A percentile compares a stretch with the other conserved stretches of the same genome.
Evolutionary conservation across 2,888 invertebrate genomes (phyloP).

Genomic region (Mesoligia furuncula): DNA sequence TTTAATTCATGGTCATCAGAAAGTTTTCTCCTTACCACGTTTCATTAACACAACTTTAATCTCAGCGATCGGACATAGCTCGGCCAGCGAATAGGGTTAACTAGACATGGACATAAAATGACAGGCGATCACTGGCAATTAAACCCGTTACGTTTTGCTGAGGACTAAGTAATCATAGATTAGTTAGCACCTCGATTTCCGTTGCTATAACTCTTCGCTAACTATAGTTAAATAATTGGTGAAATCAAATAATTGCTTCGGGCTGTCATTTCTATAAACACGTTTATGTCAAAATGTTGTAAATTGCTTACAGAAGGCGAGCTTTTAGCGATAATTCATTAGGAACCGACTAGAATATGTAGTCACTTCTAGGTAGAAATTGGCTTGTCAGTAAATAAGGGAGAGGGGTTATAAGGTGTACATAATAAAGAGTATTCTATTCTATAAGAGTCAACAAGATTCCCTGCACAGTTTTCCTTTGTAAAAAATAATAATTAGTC

Average conservation of each 20-base stretch:
- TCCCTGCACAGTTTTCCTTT: neutral
- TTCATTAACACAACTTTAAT: constrained; percentile 22
- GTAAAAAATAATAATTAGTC: no score
- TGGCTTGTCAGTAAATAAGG: neutral
- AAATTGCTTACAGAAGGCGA: neutral
- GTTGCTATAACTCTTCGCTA: constrained; percentile 24
- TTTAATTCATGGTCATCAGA: constrained; percentile 16
- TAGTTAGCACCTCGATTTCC: constrained; percentile 51
- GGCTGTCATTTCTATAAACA: neutral
- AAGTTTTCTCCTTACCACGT: constrained; percentile 4
- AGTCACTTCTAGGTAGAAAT: no score
- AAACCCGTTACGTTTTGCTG: constrained; percentile 20
- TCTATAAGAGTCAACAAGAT: no score
- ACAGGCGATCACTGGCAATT: constrained; percentile 36
- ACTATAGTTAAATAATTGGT: constrained; percentile 30
- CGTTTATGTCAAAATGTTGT: neutral
- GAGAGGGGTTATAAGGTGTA: no score
- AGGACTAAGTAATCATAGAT: constrained; percentile 30
- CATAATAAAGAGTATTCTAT: no score
- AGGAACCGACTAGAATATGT: neutral
- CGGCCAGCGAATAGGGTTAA: constrained; percentile 16
- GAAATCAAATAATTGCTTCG: constrained; percentile 21
- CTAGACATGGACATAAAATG: constrained; percentile 30
- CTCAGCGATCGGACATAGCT: constrained; percentile 15
- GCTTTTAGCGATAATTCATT: neutral